These are phyloP conservation scores for Synaphobranchus kaupii DNA, from an alignment of 2,797 vertebrate species.

Conservation along the genomic window DNA sequence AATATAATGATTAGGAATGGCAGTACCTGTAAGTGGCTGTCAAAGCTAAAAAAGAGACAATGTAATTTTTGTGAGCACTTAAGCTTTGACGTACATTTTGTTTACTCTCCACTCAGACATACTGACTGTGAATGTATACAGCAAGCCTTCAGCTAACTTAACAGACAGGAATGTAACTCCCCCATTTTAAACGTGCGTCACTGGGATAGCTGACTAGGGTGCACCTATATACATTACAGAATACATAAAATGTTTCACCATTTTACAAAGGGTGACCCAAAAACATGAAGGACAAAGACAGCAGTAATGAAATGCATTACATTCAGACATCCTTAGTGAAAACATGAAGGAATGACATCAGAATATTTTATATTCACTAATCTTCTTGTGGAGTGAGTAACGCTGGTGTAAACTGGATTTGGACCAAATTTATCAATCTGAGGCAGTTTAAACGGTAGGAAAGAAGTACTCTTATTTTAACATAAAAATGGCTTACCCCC, in stretches of 20 bases:
- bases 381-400: constrained; percentile 41
- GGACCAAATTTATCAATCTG: neutral
- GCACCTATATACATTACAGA: neutral
- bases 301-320: constrained; percentile 53
- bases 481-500: constrained; percentile 11
- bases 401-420: constrained; percentile 26
- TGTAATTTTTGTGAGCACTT: neutral
- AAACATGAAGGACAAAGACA: neutral
- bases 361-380: constrained; percentile 53
- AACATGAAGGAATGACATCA: constrained; percentile 51
- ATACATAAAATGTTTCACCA: neutral
- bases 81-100: neutral
- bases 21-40: neutral
- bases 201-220: neutral
- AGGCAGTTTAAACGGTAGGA: constrained; percentile 8
- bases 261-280: neutral
- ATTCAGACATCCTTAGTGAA: constrained; percentile 48
- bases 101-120: neutral
- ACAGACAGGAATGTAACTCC: neutral
- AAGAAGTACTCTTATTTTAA: neutral
- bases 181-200: neutral
- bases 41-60: neutral
- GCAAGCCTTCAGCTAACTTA: neutral
- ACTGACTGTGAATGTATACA: neutral
- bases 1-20: neutral